Evolutionary conservation across 1,140 invertebrate genomes (phyloP).

Genomic region (Drosophila baimaii): DNA sequence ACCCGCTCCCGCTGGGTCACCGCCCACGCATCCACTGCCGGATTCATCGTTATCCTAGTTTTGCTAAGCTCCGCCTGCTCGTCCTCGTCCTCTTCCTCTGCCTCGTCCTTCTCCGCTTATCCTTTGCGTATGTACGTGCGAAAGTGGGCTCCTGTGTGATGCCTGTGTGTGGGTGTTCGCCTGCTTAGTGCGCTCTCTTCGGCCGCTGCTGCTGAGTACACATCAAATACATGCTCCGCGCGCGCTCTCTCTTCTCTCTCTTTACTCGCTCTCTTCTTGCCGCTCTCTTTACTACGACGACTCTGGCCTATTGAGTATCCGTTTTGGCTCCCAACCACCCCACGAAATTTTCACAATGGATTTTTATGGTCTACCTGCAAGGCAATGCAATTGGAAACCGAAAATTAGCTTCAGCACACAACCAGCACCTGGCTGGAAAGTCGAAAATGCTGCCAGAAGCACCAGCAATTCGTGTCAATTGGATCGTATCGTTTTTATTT

Average conservation of each 20-base stretch:
- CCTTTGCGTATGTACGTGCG: constrained; percentile 55
- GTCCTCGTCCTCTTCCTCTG: constrained; percentile 14
- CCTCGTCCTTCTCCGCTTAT: not conserved
- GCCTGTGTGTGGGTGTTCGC: constrained; percentile 57
- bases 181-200: constrained; percentile 72
- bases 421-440: not conserved
- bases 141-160: constrained; percentile 34
- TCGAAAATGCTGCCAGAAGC: constrained; percentile 1
- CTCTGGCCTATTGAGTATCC: constrained; percentile 68
- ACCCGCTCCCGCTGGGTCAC: constrained; percentile 94
- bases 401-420: constrained; percentile 10
- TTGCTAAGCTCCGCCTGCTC: constrained; percentile 28
- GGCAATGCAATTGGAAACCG: constrained; percentile 51
- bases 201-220: constrained; percentile 63
- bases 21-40: constrained; percentile 92
- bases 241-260: constrained; percentile 43
- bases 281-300: constrained; percentile 47
- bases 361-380: constrained; percentile 79
- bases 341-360: constrained; percentile 81
- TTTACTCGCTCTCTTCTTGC: constrained; percentile 53
- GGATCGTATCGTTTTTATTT: constrained; percentile 13
- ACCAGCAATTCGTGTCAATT: constrained; percentile 1
- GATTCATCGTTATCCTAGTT: constrained; percentile 64
- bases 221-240: constrained; percentile 72
- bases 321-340: constrained; percentile 78